Conservation (phyloP, 2,113 vertebrate genomes). For the Phylloscopus whistleri region DNA sequence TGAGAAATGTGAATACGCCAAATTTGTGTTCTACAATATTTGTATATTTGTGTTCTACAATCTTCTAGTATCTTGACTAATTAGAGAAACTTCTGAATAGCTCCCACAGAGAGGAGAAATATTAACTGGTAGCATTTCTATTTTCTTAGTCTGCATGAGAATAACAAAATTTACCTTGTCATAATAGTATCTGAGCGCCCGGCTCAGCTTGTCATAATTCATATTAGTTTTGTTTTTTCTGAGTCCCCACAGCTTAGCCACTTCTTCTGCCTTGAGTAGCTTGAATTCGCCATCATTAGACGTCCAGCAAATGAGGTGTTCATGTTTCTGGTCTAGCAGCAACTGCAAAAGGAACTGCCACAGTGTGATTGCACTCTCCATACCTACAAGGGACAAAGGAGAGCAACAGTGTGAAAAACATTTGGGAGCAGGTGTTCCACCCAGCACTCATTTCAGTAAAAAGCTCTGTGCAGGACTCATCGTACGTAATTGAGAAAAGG, state of each 20-base stretch:
- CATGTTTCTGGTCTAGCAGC: conserved; percentile 94
- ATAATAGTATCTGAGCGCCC: conserved; percentile 95
- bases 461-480: not conserved
- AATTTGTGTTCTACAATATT: not conserved
- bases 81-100: not conserved
- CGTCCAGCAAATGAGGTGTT: conserved; percentile 96
- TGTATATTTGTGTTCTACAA: not conserved
- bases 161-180: conserved; percentile 84
- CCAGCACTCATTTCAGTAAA: not conserved
- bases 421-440: not conserved
- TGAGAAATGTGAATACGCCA: not conserved
- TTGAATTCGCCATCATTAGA: conserved; percentile 98
- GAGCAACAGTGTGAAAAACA: conserved; percentile 27
- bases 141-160: conserved; percentile 23
- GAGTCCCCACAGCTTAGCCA: conserved; percentile 96
- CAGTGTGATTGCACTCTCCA: conserved; percentile 97
- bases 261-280: conserved; percentile 94
- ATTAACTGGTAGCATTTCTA: not conserved
- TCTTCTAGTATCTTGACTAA: not conserved
- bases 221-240: conserved; percentile 98
- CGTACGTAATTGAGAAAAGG: not conserved
- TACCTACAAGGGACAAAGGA: conserved; percentile 75
- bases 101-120: not conserved
- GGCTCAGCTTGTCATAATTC: conserved; percentile 97
- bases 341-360: conserved; percentile 99